Evolutionary conservation across 2,888 invertebrate genomes (phyloP), one percentile per base, ranked within the genome.

Genomic region (Chrysopilus asiliformis): DNA sequence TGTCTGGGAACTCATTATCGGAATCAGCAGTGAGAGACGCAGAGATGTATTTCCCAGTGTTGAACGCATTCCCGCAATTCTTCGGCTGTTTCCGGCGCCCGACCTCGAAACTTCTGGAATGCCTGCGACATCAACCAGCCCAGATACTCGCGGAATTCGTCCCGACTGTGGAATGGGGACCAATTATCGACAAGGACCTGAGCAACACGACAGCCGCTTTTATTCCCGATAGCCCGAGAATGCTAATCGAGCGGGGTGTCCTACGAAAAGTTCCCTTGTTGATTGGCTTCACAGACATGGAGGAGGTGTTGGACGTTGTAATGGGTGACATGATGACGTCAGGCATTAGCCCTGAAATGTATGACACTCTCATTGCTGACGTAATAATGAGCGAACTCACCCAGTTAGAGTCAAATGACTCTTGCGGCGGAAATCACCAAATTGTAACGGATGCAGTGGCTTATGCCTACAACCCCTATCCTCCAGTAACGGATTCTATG

Each of bases 281-380:
- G 47, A 71, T 75, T n/a, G 83, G 83, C 1, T 84, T 75, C 48
- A 84, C 85, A 0, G 76, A 79, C 47, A 85, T 84, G 77, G 86
- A 86, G 60, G 80, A 82, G 47, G 79, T 77, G 6, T 56, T 84
- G 2, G 67, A 74, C n/a, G 56, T 71, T 16, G 66, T 72, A 27
- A 72, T 72, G 32, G 66, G 68, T 20, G 68, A 69, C 26, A 67
- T 69, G 31, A 68, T 71, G 32, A 71, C 76, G 24, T 69, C 73
- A 3, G 74, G 72, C 9, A 66, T 81, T 20, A 71, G 50, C 4
- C 35, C 44, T 8, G 52, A 56, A 20, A 60, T 63, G 36, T 78
- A 76, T 44, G 72, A 76, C 43, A 59, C 65, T 13, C 68, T 78
- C 58, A 67, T 81, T 22, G 67, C 67, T 39, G 79, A 82, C 49